phyloP scores from a whole-genome alignment of 2,113 vertebrate genomes.

The Toxotes jaculatrix region DNA sequence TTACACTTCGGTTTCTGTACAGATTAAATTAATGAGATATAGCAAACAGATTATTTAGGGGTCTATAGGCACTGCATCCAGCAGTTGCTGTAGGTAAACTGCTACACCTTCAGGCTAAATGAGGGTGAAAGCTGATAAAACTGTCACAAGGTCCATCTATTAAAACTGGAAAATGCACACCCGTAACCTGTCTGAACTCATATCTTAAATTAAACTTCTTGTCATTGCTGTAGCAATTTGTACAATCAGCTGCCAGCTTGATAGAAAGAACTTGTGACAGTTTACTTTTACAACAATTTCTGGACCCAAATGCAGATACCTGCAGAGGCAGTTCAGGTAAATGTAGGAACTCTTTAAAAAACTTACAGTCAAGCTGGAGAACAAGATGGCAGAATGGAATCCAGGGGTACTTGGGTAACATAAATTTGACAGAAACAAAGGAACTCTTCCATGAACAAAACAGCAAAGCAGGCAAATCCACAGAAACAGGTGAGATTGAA shows the following conservation, averaged over 20 bases:
- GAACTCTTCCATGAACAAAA: too few relatives aligned
- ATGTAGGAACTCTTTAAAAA: too few relatives aligned
- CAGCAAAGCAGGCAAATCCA: too few relatives aligned
- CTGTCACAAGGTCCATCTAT: conserved; percentile 10
- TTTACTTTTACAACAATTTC: background rate
- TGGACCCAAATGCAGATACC: too few relatives aligned
- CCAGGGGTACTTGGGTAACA: too few relatives aligned
- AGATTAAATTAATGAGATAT: conserved; percentile 1
- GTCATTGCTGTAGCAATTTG: conserved; percentile 12
- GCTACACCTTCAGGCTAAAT: conserved; percentile 17
- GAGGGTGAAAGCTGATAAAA: conserved; percentile 12
- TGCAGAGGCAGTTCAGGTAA: too few relatives aligned
- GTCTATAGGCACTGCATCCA: background rate
- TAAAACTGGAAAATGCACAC: conserved; percentile 26
- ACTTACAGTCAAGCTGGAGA: too few relatives aligned
- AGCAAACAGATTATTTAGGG: background rate
- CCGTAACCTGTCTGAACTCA: conserved; percentile 15
- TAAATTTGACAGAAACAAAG: too few relatives aligned
- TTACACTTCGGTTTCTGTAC: background rate
- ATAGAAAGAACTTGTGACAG: conserved; percentile 3
- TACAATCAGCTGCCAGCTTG: conserved; percentile 17
- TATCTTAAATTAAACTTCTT: conserved; percentile 41
- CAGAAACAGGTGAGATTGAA: too few relatives aligned
- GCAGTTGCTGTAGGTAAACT: conserved; percentile 6
- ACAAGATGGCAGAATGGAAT: too few relatives aligned